Percentiles rank a stretch among this genome's conserved stretches.
phyloP scores from a whole-genome alignment of 2,888 invertebrate genomes.

The Dendrolimus houi region DNA sequence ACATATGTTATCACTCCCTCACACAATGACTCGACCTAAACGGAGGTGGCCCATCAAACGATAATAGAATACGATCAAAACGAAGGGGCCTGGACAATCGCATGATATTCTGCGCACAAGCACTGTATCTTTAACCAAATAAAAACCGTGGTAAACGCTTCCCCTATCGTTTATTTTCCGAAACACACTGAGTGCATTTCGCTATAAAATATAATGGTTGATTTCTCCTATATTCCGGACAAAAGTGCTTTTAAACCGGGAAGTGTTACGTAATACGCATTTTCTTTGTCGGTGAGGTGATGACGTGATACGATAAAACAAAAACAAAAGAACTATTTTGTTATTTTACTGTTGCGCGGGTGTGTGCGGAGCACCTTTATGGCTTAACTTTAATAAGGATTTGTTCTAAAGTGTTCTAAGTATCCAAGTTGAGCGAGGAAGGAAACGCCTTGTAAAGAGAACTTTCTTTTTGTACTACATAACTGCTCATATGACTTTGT shows the following conservation, averaged over 20 bases:
- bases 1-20: conserved; percentile 20
- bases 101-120: conserved; percentile 50
- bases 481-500: too few species aligned
- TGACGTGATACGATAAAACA: not conserved
- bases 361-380: not conserved
- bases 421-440: not conserved
- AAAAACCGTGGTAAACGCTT: not conserved
- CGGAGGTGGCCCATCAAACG: conserved; percentile 71
- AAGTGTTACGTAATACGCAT: conserved; percentile 24
- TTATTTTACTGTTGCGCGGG: conserved; percentile 8
- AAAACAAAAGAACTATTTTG: conserved; percentile 5
- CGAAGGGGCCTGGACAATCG: conserved; percentile 63
- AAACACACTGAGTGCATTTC: conserved; percentile 30
- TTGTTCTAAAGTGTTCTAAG: not conserved
- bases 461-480: not conserved
- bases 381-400: not conserved
- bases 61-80: conserved; percentile 52
- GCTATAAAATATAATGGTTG: conserved; percentile 41
- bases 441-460: not conserved
- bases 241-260: conserved; percentile 25
- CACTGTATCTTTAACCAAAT: conserved; percentile 6
- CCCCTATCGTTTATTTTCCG: not conserved
- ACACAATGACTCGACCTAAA: conserved; percentile 52
- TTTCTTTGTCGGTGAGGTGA: conserved; percentile 20
- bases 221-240: conserved; percentile 19